phyloP scores from a whole-genome alignment of 2,797 vertebrate species.

The Myripristis jacobus region DNA sequence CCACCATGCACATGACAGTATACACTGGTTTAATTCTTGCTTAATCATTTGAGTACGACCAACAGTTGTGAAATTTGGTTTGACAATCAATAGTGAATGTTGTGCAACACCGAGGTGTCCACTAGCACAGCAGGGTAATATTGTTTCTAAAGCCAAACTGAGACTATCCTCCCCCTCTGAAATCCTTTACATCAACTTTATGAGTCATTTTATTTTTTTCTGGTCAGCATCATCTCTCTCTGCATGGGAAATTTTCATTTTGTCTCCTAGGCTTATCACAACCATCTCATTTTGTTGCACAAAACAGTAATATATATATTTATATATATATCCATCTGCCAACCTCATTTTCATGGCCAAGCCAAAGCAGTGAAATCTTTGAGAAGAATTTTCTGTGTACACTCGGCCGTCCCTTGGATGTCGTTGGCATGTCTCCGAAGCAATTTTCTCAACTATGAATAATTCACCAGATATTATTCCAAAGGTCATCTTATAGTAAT shows the following conservation, averaged over 20 bases:
- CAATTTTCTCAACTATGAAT: conserved; percentile 88
- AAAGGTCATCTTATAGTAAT: conserved; percentile 92
- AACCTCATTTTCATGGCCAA: conserved; percentile 66
- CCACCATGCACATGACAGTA: not conserved
- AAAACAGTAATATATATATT: too few relatives aligned
- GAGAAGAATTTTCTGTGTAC: conserved; percentile 55
- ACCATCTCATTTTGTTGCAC: conserved; percentile 40
- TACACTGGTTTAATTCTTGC: conserved; percentile 23
- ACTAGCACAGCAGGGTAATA: conserved; percentile 39
- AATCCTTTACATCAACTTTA: conserved; percentile 32
- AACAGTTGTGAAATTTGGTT: conserved; percentile 24
- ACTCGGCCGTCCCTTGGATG: conserved; percentile 71
- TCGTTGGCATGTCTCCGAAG: conserved; percentile 82
- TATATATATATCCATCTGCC: conserved; percentile 55
- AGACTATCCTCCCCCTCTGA: conserved; percentile 22
- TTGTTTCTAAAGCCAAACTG: conserved; percentile 27
- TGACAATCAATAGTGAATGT: conserved; percentile 25
- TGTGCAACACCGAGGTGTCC: conserved; percentile 26
- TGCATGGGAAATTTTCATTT: conserved; percentile 16
- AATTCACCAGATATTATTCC: conserved; percentile 90
- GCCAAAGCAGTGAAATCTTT: conserved; percentile 54
- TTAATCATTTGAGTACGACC: conserved; percentile 14
- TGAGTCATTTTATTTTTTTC: conserved; percentile 34
- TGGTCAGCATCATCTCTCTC: conserved; percentile 17
- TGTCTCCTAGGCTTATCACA: conserved; percentile 39